phyloP scores from a whole-genome alignment of 2,113 vertebrate genomes.

The Pheucticus melanocephalus region DNA sequence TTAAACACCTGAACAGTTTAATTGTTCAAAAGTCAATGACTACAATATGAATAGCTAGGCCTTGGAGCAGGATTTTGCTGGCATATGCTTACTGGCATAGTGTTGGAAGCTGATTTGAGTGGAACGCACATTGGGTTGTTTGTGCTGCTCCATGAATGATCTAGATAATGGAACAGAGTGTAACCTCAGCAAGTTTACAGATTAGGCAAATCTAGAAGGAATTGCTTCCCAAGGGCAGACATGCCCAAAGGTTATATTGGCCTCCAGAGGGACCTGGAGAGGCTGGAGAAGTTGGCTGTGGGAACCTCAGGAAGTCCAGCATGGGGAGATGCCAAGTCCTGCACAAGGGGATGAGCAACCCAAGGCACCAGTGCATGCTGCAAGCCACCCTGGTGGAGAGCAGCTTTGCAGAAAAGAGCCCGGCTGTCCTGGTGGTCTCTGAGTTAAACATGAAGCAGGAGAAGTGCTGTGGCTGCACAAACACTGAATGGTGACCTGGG shows the following conservation, averaged over 20 bases:
- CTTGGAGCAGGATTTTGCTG: not conserved
- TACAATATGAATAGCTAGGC: not conserved
- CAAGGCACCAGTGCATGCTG: not conserved
- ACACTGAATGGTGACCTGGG: too few relatives aligned
- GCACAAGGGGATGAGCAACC: not conserved
- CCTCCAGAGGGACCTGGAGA: not conserved
- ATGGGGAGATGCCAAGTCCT: not conserved
- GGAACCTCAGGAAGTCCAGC: not conserved
- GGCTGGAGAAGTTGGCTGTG: not conserved
- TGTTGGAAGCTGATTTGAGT: not conserved
- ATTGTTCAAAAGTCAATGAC: not conserved
- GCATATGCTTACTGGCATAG: accelerated
- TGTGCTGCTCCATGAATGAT: not conserved
- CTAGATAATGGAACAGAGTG: not conserved
- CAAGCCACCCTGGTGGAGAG: not conserved
- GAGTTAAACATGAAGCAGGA: not conserved
- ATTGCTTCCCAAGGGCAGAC: not conserved
- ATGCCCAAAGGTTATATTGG: not conserved
- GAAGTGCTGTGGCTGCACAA: not conserved
- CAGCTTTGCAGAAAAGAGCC: not conserved
- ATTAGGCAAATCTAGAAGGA: not conserved
- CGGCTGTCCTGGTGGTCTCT: accelerated
- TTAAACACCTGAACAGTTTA: not conserved
- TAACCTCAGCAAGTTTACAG: not conserved
- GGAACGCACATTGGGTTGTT: accelerated